Evolutionary conservation across 1,140 invertebrate species (phyloP).

Genomic region (Lepidotrigona ventralis): DNA sequence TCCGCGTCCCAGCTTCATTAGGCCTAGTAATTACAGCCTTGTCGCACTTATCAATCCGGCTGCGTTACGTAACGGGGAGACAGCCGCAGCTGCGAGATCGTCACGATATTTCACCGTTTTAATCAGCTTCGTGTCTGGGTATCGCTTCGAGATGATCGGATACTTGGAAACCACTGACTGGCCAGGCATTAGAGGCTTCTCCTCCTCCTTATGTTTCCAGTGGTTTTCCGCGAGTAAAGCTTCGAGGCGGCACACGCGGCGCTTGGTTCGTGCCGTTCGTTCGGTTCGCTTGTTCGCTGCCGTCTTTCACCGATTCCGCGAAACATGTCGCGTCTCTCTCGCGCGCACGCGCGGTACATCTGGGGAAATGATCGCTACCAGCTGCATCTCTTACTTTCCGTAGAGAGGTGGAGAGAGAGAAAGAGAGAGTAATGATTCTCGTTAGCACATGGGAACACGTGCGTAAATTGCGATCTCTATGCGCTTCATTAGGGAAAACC

Average conservation of each 20-base stretch:
- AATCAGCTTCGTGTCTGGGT: conserved; percentile 54
- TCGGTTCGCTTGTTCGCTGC: not conserved
- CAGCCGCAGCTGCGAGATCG: conserved; percentile 45
- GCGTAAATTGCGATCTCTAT: conserved; percentile 36
- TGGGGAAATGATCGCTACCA: conserved; percentile 8
- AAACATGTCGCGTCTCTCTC: not conserved
- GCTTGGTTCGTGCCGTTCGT: too few species aligned
- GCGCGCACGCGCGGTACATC: not conserved
- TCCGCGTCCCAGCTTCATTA: conserved; percentile 53
- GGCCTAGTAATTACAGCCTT: conserved; percentile 55
- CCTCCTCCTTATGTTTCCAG: not conserved
- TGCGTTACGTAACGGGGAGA: conserved; percentile 49
- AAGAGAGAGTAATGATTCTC: conserved; percentile 19
- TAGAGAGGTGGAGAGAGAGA: too few species aligned
- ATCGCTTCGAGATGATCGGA: conserved; percentile 53
- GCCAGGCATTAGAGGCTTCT: conserved; percentile 11
- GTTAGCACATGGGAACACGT: conserved; percentile 26
- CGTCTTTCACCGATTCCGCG: not conserved
- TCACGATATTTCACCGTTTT: conserved; percentile 64
- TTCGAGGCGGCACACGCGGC: not conserved
- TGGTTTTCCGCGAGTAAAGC: not conserved
- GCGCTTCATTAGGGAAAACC: conserved; percentile 43
- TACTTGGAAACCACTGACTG: conserved; percentile 43
- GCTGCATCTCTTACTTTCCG: conserved; percentile 13
- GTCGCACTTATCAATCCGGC: conserved; percentile 39